Percentiles rank a stretch among this genome's conserved stretches.
phyloP scores from a whole-genome alignment of 2,797 vertebrate genomes.

The Valencia hispanica region DNA sequence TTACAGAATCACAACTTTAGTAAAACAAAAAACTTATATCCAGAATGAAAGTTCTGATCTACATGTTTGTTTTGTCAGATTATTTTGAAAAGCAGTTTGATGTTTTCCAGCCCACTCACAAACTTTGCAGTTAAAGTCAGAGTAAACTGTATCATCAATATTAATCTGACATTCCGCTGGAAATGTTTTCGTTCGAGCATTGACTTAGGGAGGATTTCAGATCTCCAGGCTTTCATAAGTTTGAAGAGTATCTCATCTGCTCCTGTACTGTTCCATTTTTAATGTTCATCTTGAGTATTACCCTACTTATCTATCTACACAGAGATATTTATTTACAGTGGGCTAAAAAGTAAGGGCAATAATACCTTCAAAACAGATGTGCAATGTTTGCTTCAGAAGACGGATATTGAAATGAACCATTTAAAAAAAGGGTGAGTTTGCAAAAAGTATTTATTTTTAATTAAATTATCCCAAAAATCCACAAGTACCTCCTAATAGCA shows the following conservation, averaged over 20 bases:
- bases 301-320: slow-evolving; percentile 13
- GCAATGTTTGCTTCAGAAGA: background rate
- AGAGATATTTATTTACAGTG: slow-evolving; percentile 10
- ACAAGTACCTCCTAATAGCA: background rate
- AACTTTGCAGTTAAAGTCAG: background rate
- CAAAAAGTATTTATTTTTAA: slow-evolving; percentile 15
- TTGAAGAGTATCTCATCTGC: background rate
- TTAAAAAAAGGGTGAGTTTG: slow-evolving; percentile 8
- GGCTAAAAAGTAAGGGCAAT: slow-evolving; percentile 15
- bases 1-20: background rate
- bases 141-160: slow-evolving; percentile 5
- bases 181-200: slow-evolving; percentile 17
- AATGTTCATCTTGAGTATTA: slow-evolving; percentile 11
- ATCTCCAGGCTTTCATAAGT: slow-evolving; percentile 6
- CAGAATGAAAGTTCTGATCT: background rate
- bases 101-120: background rate
- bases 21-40: background rate
- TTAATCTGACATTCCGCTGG: slow-evolving; percentile 20
- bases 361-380: background rate
- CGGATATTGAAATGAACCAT: too few relatives aligned
- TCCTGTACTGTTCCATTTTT: slow-evolving; percentile 2
- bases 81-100: background rate
- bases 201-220: slow-evolving; percentile 21
- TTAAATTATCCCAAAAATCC: slow-evolving; percentile 18
- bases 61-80: background rate